Evolutionary conservation across 1,140 invertebrate genomes (phyloP).

Genomic region (Tetramorium parvispinum): DNA sequence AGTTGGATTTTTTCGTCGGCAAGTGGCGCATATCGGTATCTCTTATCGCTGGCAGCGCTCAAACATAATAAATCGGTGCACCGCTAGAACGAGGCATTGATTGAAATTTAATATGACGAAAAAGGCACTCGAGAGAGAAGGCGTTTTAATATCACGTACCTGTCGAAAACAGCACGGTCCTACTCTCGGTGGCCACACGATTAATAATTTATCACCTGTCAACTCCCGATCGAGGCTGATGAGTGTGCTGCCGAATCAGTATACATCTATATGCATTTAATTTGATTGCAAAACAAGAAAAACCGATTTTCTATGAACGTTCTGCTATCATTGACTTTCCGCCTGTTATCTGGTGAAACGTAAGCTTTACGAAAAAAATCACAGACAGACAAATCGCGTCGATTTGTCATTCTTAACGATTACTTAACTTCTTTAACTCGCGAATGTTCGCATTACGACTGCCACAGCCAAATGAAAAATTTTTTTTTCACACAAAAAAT

Average conservation of each 20-base stretch:
- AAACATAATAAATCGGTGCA: slow-evolving; percentile 70
- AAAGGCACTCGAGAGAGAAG: slow-evolving; percentile 72
- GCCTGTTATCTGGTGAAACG: slow-evolving; percentile 6
- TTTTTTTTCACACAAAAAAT: background rate
- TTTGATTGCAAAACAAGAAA: slow-evolving; percentile 40
- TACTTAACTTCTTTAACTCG: background rate
- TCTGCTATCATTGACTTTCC: background rate
- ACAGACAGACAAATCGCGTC: background rate
- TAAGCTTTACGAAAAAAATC: background rate
- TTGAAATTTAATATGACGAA: slow-evolving; percentile 74
- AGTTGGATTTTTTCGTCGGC: slow-evolving; percentile 43
- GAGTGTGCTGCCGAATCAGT: slow-evolving; percentile 51
- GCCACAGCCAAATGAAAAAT: background rate
- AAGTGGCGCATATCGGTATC: slow-evolving; percentile 48
- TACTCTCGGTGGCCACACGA: slow-evolving; percentile 58
- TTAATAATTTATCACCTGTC: slow-evolving; percentile 76
- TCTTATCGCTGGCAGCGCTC: slow-evolving; percentile 36
- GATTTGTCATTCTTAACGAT: slow-evolving; percentile 12
- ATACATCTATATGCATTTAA: slow-evolving; percentile 40
- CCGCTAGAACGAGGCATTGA: slow-evolving; percentile 68
- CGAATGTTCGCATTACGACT: background rate
- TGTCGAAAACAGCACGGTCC: slow-evolving; percentile 70
- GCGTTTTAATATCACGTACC: slow-evolving; percentile 72
- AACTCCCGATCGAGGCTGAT: slow-evolving; percentile 38
- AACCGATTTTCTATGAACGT: background rate